Evolutionary conservation across 2,888 invertebrate species (phyloP), one percentile per base, ranked within the genome.

Genomic region (Patella caerulea): DNA sequence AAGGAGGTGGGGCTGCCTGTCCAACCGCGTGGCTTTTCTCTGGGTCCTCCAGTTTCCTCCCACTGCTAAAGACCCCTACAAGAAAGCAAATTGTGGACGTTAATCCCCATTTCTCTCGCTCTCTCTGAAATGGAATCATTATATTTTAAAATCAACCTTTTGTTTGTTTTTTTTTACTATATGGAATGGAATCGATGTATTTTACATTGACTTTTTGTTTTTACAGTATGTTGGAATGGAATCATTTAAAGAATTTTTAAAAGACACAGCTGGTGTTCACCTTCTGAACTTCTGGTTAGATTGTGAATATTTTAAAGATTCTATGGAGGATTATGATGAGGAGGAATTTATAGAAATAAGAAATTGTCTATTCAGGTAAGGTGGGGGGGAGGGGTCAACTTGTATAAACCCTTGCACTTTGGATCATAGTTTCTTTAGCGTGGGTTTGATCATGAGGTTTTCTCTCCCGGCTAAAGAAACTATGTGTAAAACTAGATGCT

Each of bases 241-340:
- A 72, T 84, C 85, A 55, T 90, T 91, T 78, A 86, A 85, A 78
- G 77, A 84, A 9, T 92, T 92, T 81, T 84, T 92, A 70, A 73
- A 78, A n/a, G 87, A 85, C 71, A 92, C 91, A 7, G 83, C 86
- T 9, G 91, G 91, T 45, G 84, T 82, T 53, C 85, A 89, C 73
- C 83, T 92, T 19, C 81, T 89, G 65, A 88, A 90, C 73, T 92
- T 92, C 86, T 92, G 92, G 92, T 78, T 92, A 24, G 91, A 92
- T 82, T 92, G 91, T 83, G 92, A 92, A 80, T 86, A 87, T 78
- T 92, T 87, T 83, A 91, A 91, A 80, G 91, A 92, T 83, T 84
- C 86, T 14, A 90, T 90, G 87, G 90, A 91, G 74, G 89, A 90
- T 73, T 88, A 85, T 83, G 90, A 89, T 80, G 91, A 91, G 70